A percentile compares a stretch with the other conserved stretches of the same genome.
Evolutionary conservation across 2,113 vertebrate species (phyloP).

Genomic region (Paradoxurus hermaphroditus): DNA sequence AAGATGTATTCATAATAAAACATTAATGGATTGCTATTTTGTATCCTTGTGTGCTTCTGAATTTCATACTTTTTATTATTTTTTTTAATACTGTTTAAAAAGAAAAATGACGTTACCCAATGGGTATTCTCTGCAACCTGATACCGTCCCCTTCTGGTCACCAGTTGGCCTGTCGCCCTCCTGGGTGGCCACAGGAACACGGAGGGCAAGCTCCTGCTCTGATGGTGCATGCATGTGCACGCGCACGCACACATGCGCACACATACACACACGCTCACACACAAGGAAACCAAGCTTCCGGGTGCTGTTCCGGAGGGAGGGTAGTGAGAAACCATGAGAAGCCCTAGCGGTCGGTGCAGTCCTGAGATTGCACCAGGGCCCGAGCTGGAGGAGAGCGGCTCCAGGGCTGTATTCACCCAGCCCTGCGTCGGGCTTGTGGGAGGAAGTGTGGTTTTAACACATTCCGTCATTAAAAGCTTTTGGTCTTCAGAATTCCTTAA

Average conservation of each 20-base stretch:
- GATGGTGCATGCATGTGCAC: too few relatives aligned
- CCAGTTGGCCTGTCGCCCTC: accelerated
- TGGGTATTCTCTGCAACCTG: not conserved
- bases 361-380: not conserved
- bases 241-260: too few relatives aligned
- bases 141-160: not conserved
- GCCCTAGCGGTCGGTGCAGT: not conserved
- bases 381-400: too few relatives aligned
- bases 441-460: accelerated
- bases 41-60: not conserved
- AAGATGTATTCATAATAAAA: conserved; percentile 35
- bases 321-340: not conserved
- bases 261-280: too few relatives aligned
- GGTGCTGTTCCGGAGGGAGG: not conserved
- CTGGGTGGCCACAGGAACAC: not conserved
- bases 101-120: not conserved
- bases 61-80: not conserved
- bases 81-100: not conserved
- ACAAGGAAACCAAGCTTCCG: not conserved
- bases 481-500: not conserved
- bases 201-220: too few relatives aligned
- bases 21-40: not conserved
- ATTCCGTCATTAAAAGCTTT: accelerated
- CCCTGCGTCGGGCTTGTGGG: accelerated
- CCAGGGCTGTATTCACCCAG: not conserved